A percentile compares a stretch with the other conserved stretches of the same genome.
phyloP scores from a whole-genome alignment of 2,113 vertebrate species.

The Aspidoscelis tigris region DNA sequence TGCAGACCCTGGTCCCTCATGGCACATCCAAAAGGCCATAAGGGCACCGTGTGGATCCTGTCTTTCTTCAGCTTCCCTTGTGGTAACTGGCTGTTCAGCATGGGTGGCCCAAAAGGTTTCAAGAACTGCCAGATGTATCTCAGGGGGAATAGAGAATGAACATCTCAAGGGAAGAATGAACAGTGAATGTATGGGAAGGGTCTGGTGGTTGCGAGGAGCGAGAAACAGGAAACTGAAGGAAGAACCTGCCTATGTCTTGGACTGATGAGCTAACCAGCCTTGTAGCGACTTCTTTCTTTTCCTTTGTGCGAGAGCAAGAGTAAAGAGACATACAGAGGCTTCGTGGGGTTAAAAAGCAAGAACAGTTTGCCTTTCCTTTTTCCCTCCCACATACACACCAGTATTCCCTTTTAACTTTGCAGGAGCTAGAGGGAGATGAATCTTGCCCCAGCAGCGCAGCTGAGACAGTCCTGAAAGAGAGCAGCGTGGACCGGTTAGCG shows the following conservation, averaged over 20 bases:
- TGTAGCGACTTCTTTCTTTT: not conserved
- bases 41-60: too few species aligned
- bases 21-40: too few species aligned
- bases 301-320: not conserved
- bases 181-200: too few species aligned
- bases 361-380: not conserved
- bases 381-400: not conserved
- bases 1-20: too few species aligned
- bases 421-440: conserved; percentile 63
- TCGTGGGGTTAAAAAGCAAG: too few species aligned
- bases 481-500: conserved; percentile 59
- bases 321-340: not conserved
- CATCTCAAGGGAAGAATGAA: not conserved
- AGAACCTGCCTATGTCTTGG: not conserved
- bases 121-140: not conserved
- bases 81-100: not conserved
- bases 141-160: not conserved
- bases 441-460: not conserved
- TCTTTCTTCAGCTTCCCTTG: not conserved
- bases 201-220: not conserved
- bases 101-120: not conserved
- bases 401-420: conserved; percentile 33
- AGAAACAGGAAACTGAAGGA: not conserved
- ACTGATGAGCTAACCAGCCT: not conserved
- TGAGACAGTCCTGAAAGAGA: conserved; percentile 54